Base-by-base conservation (phyloP, 2,113 vertebrate species). In the Echinops telfairi region DNA sequence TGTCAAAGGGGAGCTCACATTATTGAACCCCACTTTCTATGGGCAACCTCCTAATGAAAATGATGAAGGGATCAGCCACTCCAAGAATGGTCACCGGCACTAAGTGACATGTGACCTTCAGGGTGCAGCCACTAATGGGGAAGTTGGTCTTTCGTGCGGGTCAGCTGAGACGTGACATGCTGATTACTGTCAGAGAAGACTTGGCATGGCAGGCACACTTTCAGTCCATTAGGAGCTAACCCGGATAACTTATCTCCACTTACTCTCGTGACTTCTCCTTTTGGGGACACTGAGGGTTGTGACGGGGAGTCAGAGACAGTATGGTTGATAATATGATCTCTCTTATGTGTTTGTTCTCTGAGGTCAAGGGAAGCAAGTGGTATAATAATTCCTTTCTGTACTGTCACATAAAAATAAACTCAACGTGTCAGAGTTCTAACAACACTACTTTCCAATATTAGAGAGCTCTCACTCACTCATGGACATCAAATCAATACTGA, bases 181-280 rank as follows among this genome's bases (percentile, higher is more conserved):
- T 96, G 95, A 95, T 96, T 90, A 33, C 7, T 71, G 77, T 9
- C 84, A 94, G 43, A 43, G 87, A 84, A 93, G 96, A 91, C 38
- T 31, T 9, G 47, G 33, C n/a, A 93, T 83, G 76, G 66, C 68
- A 62, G 79, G 95, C 71, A 80, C 57, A 83, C 80, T 94, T 71
- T 3, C 31, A 90, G 75, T 78, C 73, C 89, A 91, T 89, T 86
- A 92, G 83, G 73, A 70, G 86, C 29, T 81, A 10, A 70, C 29
- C 75, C 76, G 47, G 0, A 27, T 22, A 86, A 70, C 83, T n/a
- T 10, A 23, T 77, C 53, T 64, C 92, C 70, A 57, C 43, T 94
- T 83, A 77, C 1, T 40, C 40, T 82, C 4, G 6, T 0, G 7
- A 53, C 25, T 82, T 23, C 36, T 95, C n/a, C 57, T 62, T 73